Percentiles rank a stretch among this genome's conserved stretches.
Conservation (phyloP, 2,797 vertebrate species). For the Rhabdophis nuchalis region DNA sequence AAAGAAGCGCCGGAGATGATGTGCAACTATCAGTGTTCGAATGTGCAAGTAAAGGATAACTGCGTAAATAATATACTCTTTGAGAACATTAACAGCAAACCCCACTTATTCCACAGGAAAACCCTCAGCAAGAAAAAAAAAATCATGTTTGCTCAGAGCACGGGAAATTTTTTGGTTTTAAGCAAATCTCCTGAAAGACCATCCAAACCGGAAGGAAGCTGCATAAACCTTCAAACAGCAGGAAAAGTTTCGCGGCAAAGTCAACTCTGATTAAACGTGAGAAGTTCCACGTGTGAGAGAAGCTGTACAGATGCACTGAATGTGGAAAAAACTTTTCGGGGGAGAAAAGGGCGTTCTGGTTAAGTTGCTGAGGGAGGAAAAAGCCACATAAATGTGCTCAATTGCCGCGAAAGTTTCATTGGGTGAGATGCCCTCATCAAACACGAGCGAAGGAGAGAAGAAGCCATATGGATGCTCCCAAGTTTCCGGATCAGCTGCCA, state of each 20-base stretch:
- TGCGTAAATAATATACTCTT: neutral
- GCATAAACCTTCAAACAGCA: neutral
- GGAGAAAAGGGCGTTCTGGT: neutral
- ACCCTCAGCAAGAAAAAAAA: neutral
- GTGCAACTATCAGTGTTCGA: neutral
- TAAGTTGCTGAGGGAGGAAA: neutral
- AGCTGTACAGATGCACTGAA: neutral
- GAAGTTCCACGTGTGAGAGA: neutral
- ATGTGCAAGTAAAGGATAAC: neutral
- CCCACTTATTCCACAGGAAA: neutral
- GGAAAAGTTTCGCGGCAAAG: neutral
- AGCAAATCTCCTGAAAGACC: neutral
- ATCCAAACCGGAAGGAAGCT: neutral
- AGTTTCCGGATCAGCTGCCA: neutral
- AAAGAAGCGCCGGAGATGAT: neutral
- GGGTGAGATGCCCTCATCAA: neutral
- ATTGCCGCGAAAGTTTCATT: neutral
- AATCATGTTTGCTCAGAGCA: neutral
- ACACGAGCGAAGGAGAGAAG: neutral
- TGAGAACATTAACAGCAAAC: neutral
- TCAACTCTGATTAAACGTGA: neutral
- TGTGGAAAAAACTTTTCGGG: neutral
- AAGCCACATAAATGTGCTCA: constrained; percentile 6
- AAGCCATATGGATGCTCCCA: neutral
- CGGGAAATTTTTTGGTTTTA: neutral